Conservation (phyloP, 2,888 invertebrate genomes). For the Criorhina ranunculi region DNA sequence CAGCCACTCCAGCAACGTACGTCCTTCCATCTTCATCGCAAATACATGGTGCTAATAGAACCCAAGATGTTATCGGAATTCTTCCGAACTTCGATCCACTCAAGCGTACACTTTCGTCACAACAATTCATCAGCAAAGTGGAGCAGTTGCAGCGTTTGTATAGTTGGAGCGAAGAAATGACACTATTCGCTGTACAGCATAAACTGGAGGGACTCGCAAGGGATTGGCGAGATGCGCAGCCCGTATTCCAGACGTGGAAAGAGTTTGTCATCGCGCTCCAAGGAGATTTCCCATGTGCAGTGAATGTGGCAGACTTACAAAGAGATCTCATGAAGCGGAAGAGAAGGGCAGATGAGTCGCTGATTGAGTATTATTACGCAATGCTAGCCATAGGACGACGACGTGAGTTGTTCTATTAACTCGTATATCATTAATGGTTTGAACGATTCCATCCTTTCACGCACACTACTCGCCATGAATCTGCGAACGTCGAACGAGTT, state of each 20-base stretch:
- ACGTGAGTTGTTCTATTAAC: conserved; percentile 62
- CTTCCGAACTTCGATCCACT: no score
- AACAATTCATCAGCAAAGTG: no score
- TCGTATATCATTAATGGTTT: conserved; percentile 68
- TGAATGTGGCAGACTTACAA: conserved; percentile 52
- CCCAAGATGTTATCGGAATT: conserved; percentile 4
- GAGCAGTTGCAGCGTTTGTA: no score
- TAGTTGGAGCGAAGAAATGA: conserved; percentile 7
- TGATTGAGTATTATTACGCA: conserved; percentile 63
- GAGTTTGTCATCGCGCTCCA: conserved; percentile 12
- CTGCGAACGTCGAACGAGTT: conserved; percentile 38
- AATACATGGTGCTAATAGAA: not conserved
- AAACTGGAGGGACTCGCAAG: conserved; percentile 5
- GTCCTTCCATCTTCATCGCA: conserved; percentile 5
- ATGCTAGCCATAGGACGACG: conserved; percentile 67
- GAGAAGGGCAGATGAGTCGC: conserved; percentile 35
- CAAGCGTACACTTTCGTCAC: no score
- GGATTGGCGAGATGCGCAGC: no score
- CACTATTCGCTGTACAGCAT: conserved; percentile 7
- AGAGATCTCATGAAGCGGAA: conserved; percentile 46
- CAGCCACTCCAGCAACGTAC: conserved; percentile 10
- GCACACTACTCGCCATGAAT: conserved; percentile 50
- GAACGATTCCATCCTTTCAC: conserved; percentile 59
- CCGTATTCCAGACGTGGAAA: conserved; percentile 31
- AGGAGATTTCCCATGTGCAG: not conserved